Base-by-base conservation (phyloP, 2,113 vertebrate species). In the Monopterus albus region DNA sequence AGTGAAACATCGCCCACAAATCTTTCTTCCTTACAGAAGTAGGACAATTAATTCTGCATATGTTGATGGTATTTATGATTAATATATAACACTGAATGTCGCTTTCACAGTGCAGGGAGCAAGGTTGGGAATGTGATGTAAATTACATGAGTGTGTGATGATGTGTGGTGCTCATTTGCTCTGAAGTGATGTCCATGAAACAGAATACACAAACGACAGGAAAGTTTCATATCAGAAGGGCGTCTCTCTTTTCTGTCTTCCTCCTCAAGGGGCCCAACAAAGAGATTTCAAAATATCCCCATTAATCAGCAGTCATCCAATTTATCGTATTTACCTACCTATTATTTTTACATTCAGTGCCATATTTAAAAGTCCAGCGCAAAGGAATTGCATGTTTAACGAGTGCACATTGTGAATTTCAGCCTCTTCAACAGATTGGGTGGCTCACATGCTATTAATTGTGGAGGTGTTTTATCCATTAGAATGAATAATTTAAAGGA, bases 401-500 rank as follows among this genome's bases (percentile, higher is more conserved):
- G 61, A 88, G 75, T 4, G 64, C 40, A 28, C 15, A 17, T 74
- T 74, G 72, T 81, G 84, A 86, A 84, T 91, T 82, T 81, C 70
- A 85, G 81, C 81, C 85, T 76, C 86, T 82, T 84, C 74, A 43
- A 78, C 82, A 66, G 83, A 80, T 87, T 82, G 82, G 79, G 85
- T 63, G 82, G 79, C 80, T 85, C 88, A 81, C 83, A 86, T 76
- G 85, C 87, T 84, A 92, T 93, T 94, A 94, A 93, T 92, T 91
- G 92, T 87, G 81, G 89, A 93, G 90, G 91, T 93, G 92, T 91
- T 91, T 92, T 94, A 94, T 94, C 92, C 89, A 94, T 94, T 91
- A 94, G 85, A 79, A 91, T 94, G 91, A 92, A 94, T 94, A 91
- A 94, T 94, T 94, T 90, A 94, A 84, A 86, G 82, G 83, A 87